Evolutionary conservation across 2,113 vertebrate genomes (phyloP).

Genomic region (Toxostoma redivivum): DNA sequence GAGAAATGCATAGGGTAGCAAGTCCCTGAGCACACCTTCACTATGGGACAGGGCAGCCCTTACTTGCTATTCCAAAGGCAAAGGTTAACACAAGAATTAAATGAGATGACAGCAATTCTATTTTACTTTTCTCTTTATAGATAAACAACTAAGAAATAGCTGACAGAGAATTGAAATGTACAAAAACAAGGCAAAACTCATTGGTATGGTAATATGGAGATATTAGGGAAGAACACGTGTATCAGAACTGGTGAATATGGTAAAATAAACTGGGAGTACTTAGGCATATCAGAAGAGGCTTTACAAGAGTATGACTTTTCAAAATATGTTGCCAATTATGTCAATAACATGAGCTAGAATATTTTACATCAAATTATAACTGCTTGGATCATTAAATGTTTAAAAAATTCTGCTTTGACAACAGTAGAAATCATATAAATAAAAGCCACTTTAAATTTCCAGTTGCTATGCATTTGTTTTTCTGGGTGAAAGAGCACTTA

Average conservation of each 20-base stretch:
- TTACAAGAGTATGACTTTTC: not conserved
- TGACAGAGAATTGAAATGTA: not conserved
- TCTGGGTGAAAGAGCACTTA: not conserved
- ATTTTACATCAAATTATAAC: not conserved
- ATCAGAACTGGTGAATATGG: not conserved
- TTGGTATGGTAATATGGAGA: not conserved
- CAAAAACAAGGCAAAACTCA: not conserved
- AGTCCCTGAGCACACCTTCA: fast-evolving
- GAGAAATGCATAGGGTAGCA: fast-evolving
- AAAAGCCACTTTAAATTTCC: not conserved
- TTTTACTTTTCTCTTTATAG: not conserved
- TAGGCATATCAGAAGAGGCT: not conserved
- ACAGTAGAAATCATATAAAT: not conserved
- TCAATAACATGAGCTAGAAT: not conserved
- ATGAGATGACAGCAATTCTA: not conserved
- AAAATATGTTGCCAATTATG: not conserved
- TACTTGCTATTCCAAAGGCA: not conserved
- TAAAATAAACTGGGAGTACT: not conserved
- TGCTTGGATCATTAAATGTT: not conserved
- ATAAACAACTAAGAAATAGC: not conserved
- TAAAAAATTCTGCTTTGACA: not conserved
- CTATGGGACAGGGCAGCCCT: not conserved
- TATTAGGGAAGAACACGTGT: fast-evolving
- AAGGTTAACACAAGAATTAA: not conserved
- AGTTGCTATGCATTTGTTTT: not conserved